Conservation (phyloP, 2,113 vertebrate species). For the Eubucco bourcierii region DNA sequence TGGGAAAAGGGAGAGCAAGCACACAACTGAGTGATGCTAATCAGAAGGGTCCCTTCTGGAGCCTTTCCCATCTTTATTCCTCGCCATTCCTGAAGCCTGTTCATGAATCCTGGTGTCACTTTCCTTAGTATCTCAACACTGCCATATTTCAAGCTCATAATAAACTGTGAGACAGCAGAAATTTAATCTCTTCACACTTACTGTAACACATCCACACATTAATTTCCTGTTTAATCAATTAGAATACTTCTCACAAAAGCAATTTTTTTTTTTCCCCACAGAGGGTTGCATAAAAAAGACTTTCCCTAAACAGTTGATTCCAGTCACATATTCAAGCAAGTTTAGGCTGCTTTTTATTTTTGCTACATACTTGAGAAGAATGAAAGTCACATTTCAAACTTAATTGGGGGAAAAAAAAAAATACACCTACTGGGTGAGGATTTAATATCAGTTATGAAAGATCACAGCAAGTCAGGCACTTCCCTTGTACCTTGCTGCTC, state of each 20-base stretch:
- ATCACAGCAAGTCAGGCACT: background rate
- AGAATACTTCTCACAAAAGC: background rate
- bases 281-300: background rate
- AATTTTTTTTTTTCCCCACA: background rate
- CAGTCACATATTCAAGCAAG: background rate
- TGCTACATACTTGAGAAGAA: background rate
- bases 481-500: background rate
- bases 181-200: conserved; percentile 3
- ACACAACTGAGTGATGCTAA: background rate
- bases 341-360: background rate
- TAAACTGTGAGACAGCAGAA: conserved; percentile 18
- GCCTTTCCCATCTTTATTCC: background rate
- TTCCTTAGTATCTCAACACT: background rate
- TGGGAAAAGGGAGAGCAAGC: background rate
- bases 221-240: conserved; percentile 59
- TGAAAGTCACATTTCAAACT: background rate
- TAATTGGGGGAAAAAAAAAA: background rate
- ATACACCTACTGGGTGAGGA: background rate
- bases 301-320: background rate
- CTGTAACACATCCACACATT: background rate
- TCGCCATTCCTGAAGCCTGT: background rate
- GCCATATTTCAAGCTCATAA: conserved; percentile 5
- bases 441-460: background rate
- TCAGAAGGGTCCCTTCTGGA: background rate
- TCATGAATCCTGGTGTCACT: background rate